Conservation (phyloP, 2,797 vertebrate genomes). For the Buceros bicornis region DNA sequence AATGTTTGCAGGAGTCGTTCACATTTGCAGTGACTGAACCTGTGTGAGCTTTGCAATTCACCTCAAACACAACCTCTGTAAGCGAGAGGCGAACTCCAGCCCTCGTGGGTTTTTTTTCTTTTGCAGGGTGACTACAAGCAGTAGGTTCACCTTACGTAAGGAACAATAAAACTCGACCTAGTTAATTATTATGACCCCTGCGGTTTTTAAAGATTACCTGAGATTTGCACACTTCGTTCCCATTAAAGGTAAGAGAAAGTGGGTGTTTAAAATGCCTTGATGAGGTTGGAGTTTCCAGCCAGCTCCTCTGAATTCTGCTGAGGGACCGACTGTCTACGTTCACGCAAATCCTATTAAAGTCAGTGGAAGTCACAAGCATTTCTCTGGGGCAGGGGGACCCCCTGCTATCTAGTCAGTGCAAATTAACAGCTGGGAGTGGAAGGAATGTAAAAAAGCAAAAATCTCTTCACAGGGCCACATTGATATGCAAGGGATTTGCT, state of each 20-base stretch:
- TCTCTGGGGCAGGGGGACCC: slow-evolving; percentile 61
- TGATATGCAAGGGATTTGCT: slow-evolving; percentile 72
- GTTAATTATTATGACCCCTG: not conserved
- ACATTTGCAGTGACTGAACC: not conserved
- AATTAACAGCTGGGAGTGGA: slow-evolving; percentile 70
- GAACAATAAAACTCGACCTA: not conserved
- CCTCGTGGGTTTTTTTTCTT: not conserved
- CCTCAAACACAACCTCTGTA: not conserved
- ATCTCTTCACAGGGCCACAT: slow-evolving; percentile 60
- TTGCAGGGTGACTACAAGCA: not conserved
- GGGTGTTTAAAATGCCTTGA: not conserved
- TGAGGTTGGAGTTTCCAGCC: slow-evolving; percentile 28
- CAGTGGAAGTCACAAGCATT: not conserved
- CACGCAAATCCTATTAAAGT: slow-evolving; percentile 48
- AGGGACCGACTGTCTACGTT: not conserved
- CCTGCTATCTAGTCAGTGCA: slow-evolving; percentile 67
- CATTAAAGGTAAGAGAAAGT: not conserved
- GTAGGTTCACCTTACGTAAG: not conserved
- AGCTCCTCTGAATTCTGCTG: slow-evolving; percentile 18
- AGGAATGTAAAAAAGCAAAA: slow-evolving; percentile 68
- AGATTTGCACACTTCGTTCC: not conserved
- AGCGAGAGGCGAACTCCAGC: not conserved
- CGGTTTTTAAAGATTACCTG: not conserved
- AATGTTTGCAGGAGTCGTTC: slow-evolving; percentile 48
- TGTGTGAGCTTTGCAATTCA: not conserved